phyloP scores from a whole-genome alignment of 2,113 vertebrate genomes.

The Myotis davidii region DNA sequence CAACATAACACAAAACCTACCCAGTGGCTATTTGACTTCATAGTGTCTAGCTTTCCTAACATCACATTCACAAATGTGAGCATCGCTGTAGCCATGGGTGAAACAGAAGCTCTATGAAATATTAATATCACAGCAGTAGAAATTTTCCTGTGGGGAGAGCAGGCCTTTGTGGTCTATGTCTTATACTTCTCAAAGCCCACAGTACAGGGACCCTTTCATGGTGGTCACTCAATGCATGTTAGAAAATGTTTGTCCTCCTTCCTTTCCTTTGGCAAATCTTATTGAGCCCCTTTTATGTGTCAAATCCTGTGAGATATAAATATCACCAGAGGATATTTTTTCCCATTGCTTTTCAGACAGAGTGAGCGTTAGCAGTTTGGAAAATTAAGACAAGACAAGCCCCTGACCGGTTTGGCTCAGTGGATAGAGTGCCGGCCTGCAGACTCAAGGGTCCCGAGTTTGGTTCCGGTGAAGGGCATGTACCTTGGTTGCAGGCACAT shows the following conservation, averaged over 20 bases:
- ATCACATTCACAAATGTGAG: not conserved
- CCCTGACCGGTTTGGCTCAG: too few species aligned
- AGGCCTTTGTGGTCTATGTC: not conserved
- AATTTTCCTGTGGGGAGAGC: not conserved
- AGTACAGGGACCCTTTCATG: not conserved
- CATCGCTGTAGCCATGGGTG: fast-evolving
- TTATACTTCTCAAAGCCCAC: not conserved
- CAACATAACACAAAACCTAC: not conserved
- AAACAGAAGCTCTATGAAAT: not conserved
- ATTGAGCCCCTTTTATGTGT: not conserved
- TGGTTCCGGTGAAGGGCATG: too few species aligned
- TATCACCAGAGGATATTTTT: too few species aligned
- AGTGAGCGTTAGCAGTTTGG: not conserved
- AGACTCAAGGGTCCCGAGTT: too few species aligned
- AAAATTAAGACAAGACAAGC: not conserved
- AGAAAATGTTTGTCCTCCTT: not conserved
- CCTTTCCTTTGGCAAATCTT: not conserved
- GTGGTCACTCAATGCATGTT: too few species aligned
- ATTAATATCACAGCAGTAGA: not conserved
- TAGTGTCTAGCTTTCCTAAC: not conserved
- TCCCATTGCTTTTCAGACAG: too few species aligned
- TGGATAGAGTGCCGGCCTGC: too few species aligned
- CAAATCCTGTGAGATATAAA: not conserved
- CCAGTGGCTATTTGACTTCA: not conserved
- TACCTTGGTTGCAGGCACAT: too few species aligned